A percentile compares a stretch with the other conserved stretches of the same genome.
phyloP scores from a whole-genome alignment of 37 sponge, comb jelly and placozoan species.

The Chondrosia reniformis region DNA sequence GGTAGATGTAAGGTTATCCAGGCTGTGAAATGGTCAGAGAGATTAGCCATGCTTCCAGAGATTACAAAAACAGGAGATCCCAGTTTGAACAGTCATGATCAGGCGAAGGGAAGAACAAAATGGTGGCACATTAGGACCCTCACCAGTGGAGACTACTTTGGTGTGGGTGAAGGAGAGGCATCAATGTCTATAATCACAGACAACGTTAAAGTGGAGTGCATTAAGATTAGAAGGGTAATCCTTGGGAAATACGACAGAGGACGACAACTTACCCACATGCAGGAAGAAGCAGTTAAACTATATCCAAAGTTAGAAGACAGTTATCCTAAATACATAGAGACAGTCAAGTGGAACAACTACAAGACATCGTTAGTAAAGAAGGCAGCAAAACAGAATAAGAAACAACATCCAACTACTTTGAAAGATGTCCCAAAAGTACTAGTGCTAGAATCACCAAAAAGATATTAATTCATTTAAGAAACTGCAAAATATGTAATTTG shows the following conservation, averaged over 20 bases:
- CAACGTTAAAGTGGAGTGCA: conserved; percentile 33
- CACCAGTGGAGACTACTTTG: conserved; percentile 71
- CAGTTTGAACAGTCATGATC: background rate
- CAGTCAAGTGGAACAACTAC: conserved; percentile 61
- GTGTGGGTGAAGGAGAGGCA: conserved; percentile 63
- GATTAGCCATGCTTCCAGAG: background rate
- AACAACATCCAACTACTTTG: background rate
- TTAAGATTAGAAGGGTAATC: conserved; percentile 36
- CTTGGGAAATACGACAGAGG: conserved; percentile 46
- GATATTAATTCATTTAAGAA: too few relatives aligned
- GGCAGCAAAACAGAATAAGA: conserved; percentile 23
- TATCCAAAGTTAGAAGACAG: conserved; percentile 34
- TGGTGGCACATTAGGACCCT: conserved; percentile 58
- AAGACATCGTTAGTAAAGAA: conserved; percentile 53
- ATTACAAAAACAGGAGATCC: background rate
- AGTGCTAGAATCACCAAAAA: background rate
- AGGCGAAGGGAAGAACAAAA: background rate
- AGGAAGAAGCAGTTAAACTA: conserved; percentile 13
- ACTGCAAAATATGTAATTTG: too few relatives aligned
- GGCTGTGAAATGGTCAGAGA: conserved; percentile 24
- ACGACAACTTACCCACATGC: conserved; percentile 1
- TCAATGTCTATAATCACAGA: conserved; percentile 36
- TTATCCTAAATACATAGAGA: conserved; percentile 41
- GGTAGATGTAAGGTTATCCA: conserved; percentile 64
- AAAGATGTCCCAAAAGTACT: conserved; percentile 15